Conservation (phyloP, 1,140 invertebrate species). For the Cecropterus lyciades region DNA sequence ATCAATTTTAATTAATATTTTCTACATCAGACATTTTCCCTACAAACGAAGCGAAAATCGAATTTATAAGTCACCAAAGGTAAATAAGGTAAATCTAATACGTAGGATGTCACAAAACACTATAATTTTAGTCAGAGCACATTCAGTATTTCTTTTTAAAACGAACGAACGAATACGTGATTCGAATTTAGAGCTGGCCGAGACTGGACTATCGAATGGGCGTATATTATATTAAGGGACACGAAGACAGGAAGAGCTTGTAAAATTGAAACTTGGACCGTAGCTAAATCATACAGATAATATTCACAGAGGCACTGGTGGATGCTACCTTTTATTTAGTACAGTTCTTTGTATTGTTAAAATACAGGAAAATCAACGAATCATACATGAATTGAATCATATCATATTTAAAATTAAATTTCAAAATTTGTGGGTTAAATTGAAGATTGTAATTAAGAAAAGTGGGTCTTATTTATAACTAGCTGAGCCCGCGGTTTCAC, state of each 20-base stretch:
- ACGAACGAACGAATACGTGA: slow-evolving; percentile 62
- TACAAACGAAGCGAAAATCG: neutral
- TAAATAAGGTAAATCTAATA: slow-evolving; percentile 65
- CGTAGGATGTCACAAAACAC: slow-evolving; percentile 62
- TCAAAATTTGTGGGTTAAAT: too few species aligned
- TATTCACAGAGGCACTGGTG: slow-evolving; percentile 11
- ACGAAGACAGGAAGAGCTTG: slow-evolving; percentile 49
- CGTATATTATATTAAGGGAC: slow-evolving; percentile 66
- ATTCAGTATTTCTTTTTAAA: slow-evolving; percentile 66
- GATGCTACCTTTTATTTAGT: neutral
- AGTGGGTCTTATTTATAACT: too few species aligned
- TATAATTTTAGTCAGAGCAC: slow-evolving; percentile 75
- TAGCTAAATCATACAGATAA: slow-evolving; percentile 14
- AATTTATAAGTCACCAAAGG: slow-evolving; percentile 43
- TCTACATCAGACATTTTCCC: neutral
- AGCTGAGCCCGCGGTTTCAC: too few species aligned
- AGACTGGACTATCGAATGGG: slow-evolving; percentile 58
- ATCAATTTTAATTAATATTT: too few species aligned
- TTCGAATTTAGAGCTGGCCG: slow-evolving; percentile 50
- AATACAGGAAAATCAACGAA: too few species aligned
- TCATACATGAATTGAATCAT: too few species aligned
- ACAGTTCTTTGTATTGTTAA: neutral
- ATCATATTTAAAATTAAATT: too few species aligned
- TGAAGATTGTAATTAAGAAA: too few species aligned
- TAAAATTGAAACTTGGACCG: slow-evolving; percentile 31